These are phyloP conservation scores for Microcebus tavaratra DNA, from an alignment of 2,113 vertebrate species.

Conservation along the genomic window DNA sequence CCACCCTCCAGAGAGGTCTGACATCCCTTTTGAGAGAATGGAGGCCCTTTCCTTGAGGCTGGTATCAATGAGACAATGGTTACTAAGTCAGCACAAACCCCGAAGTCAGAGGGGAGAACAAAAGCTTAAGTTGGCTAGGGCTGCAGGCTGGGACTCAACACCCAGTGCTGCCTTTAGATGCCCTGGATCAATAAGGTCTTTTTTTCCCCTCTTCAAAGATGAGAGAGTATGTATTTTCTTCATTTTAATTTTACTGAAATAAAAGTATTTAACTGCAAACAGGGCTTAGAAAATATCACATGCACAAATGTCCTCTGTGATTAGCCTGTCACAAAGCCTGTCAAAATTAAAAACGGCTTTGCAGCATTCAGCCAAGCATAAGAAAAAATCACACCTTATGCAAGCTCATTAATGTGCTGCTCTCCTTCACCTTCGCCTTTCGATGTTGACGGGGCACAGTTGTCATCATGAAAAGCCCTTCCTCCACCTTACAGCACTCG, in stretches of 20 bases:
- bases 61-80: neutral
- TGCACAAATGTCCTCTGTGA: slow-evolving; percentile 54
- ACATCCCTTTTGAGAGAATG: neutral
- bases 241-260: slow-evolving; percentile 70
- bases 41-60: neutral
- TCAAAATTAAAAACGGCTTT: slow-evolving; percentile 57
- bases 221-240: slow-evolving; percentile 27
- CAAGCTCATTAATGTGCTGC: neutral
- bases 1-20: neutral
- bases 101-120: neutral
- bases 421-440: slow-evolving; percentile 15
- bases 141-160: neutral
- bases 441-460: neutral
- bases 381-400: slow-evolving; percentile 37
- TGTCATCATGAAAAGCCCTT: neutral
- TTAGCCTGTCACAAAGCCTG: slow-evolving; percentile 31
- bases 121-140: neutral
- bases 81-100: neutral
- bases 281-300: slow-evolving; percentile 46
- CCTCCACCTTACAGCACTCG: neutral
- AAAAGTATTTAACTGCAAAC: slow-evolving; percentile 60
- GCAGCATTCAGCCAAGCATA: slow-evolving; percentile 14
- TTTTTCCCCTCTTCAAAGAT: neutral
- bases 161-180: neutral
- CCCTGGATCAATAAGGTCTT: neutral